phyloP scores from a whole-genome alignment of 1,140 invertebrate genomes.

The Drosophila lowei region DNA sequence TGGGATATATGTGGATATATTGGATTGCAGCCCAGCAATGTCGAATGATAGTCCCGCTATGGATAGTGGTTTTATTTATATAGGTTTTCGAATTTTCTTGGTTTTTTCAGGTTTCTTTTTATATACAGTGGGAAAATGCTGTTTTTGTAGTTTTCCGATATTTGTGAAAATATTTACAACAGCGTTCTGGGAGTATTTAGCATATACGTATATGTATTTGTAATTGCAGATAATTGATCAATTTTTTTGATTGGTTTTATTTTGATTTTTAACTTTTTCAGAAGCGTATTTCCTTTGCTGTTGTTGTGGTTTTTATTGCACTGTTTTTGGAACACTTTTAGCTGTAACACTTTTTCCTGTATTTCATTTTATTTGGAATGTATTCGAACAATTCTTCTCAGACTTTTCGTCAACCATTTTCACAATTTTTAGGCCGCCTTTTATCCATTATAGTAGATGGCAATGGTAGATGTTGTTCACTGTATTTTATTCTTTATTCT shows the following conservation, averaged over 20 bases:
- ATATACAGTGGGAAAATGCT: constrained; percentile 45
- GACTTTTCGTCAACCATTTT: constrained; percentile 75
- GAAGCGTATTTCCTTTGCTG: constrained; percentile 71
- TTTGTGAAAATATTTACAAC: constrained; percentile 74
- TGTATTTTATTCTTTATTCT: constrained; percentile 7
- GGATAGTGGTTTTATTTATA: constrained; percentile 40
- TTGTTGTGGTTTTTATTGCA: constrained; percentile 52
- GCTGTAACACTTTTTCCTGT: constrained; percentile 15
- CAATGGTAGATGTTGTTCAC: constrained; percentile 19
- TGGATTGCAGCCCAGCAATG: constrained; percentile 6
- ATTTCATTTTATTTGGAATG: constrained; percentile 38
- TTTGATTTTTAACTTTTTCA: constrained; percentile 79
- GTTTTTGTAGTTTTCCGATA: constrained; percentile 29
- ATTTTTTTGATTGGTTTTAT: constrained; percentile 50
- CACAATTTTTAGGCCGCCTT: constrained; percentile 74
- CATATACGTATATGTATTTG: constrained; percentile 28
- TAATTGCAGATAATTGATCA: constrained; percentile 12
- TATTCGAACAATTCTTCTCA: constrained; percentile 37
- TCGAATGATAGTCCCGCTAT: constrained; percentile 31
- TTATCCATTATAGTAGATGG: constrained; percentile 42
- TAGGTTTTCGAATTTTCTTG: constrained; percentile 26
- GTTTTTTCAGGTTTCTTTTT: constrained; percentile 19
- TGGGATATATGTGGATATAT: constrained; percentile 44
- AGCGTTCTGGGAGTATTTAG: constrained; percentile 45
- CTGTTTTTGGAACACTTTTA: constrained; percentile 52